Evolutionary conservation across 2,113 vertebrate genomes (phyloP).

Genomic region (Sander vitreus): DNA sequence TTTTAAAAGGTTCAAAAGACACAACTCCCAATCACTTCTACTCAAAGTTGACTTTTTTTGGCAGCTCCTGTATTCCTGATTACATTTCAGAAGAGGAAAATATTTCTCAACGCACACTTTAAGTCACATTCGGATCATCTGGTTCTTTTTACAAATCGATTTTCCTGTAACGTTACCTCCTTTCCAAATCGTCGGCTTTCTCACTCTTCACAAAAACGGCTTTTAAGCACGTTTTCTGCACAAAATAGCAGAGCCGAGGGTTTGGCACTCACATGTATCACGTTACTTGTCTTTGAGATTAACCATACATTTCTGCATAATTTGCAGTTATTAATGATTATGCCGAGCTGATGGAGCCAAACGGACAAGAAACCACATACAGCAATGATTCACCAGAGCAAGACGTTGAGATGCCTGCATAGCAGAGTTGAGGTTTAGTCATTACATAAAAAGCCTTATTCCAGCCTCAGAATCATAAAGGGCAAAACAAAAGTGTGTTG

Average conservation of each 20-base stretch:
- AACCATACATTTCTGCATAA: slow-evolving; percentile 7
- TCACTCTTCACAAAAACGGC: not conserved
- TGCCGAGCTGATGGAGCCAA: slow-evolving; percentile 6
- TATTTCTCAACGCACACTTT: not conserved
- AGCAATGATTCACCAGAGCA: not conserved
- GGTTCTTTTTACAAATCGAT: too few species aligned
- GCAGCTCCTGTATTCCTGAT: not conserved
- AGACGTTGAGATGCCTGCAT: not conserved
- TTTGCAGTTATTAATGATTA: slow-evolving; percentile 20
- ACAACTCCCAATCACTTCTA: slow-evolving; percentile 4
- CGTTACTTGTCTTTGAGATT: slow-evolving; percentile 8
- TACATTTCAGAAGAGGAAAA: not conserved
- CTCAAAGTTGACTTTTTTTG: slow-evolving; percentile 34
- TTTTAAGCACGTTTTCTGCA: slow-evolving; percentile 7
- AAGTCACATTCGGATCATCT: not conserved
- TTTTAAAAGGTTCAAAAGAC: slow-evolving; percentile 13
- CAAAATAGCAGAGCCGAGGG: not conserved
- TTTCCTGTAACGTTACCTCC: not conserved
- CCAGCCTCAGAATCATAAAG: not conserved
- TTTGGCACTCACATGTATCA: slow-evolving; percentile 19
- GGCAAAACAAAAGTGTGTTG: not conserved
- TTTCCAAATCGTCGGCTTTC: slow-evolving; percentile 15
- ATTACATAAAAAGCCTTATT: not conserved
- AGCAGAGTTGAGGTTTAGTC: not conserved
- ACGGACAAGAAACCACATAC: not conserved